A percentile compares a stretch with the other conserved stretches of the same genome.
Conservation (phyloP, 1,140 invertebrate genomes). For the Nasonia longicornis region DNA sequence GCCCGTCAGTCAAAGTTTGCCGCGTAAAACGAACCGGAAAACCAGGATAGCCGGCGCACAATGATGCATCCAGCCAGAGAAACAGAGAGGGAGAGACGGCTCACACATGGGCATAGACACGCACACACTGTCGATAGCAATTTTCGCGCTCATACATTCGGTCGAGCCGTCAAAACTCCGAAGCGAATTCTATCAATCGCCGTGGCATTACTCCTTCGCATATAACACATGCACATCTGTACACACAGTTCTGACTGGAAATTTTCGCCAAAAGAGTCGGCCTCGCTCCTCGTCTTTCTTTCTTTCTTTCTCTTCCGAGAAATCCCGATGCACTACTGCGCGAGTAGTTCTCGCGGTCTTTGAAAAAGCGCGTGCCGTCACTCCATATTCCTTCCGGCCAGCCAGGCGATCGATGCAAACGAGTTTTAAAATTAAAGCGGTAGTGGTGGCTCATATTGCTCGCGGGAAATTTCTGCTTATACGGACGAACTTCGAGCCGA, state of each 20-base stretch:
- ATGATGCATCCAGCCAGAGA: background rate
- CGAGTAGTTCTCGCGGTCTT: background rate
- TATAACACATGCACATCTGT: background rate
- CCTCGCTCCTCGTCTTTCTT: too few species aligned
- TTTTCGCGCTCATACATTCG: background rate
- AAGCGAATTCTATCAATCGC: background rate
- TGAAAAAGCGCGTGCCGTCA: background rate
- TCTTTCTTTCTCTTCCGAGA: background rate
- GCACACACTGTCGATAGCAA: background rate
- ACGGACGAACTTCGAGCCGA: background rate
- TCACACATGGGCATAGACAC: too few species aligned
- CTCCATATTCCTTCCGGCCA: conserved; percentile 10
- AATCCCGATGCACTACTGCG: background rate
- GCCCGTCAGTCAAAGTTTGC: background rate
- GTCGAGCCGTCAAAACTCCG: background rate
- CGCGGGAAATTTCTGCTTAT: conserved; percentile 7
- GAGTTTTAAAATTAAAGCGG: conserved; percentile 13
- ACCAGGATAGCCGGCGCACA: background rate
- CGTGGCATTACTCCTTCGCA: background rate
- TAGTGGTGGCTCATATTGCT: background rate
- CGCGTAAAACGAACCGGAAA: background rate
- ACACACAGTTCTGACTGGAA: background rate
- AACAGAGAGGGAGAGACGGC: background rate
- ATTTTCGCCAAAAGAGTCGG: background rate
- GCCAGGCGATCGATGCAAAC: conserved; percentile 1